These are phyloP conservation scores for Drosophila fungiperda DNA, from an alignment of 2,888 invertebrate species.

Conservation along the genomic window DNA sequence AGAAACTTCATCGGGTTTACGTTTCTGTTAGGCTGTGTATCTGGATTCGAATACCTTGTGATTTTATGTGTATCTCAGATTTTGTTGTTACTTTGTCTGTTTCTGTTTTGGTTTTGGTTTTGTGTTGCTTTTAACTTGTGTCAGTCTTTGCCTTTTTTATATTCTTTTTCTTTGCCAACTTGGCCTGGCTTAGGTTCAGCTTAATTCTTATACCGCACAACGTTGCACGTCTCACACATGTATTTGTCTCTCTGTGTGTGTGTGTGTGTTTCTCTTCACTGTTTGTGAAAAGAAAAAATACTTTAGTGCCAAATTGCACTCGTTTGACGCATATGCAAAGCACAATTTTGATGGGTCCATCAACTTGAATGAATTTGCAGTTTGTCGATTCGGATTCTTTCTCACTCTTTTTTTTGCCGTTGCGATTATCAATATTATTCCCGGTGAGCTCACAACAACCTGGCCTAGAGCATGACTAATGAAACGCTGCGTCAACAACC, in stretches of 20 bases:
- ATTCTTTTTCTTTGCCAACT: slow-evolving; percentile 31
- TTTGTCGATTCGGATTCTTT: slow-evolving; percentile 37
- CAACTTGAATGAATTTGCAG: slow-evolving; percentile 59
- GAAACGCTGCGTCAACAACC: slow-evolving; percentile 39
- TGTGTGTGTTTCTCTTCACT: neutral
- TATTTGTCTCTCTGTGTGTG: slow-evolving; percentile 13
- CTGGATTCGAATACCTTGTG: slow-evolving; percentile 31
- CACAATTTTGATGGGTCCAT: slow-evolving; percentile 53
- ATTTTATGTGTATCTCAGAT: slow-evolving; percentile 27
- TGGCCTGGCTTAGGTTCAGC: slow-evolving; percentile 56
- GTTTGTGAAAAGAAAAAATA: slow-evolving; percentile 37
- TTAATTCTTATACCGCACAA: slow-evolving; percentile 66
- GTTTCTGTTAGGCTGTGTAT: slow-evolving; percentile 24
- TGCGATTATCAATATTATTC: slow-evolving; percentile 6
- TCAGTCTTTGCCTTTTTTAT: slow-evolving; percentile 50
- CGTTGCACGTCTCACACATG: slow-evolving; percentile 55
- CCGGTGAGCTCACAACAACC: slow-evolving; percentile 19
- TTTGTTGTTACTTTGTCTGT: slow-evolving; percentile 23
- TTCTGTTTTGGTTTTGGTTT: slow-evolving; percentile 12
- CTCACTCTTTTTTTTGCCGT: neutral
- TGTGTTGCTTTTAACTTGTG: slow-evolving; percentile 34
- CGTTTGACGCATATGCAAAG: slow-evolving; percentile 54
- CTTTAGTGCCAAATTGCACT: slow-evolving; percentile 60
- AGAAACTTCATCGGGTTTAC: slow-evolving; percentile 34
- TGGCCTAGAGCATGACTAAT: slow-evolving; percentile 58